Conservation (phyloP, 2,888 invertebrate genomes). For the Brachyopa scutellaris region DNA sequence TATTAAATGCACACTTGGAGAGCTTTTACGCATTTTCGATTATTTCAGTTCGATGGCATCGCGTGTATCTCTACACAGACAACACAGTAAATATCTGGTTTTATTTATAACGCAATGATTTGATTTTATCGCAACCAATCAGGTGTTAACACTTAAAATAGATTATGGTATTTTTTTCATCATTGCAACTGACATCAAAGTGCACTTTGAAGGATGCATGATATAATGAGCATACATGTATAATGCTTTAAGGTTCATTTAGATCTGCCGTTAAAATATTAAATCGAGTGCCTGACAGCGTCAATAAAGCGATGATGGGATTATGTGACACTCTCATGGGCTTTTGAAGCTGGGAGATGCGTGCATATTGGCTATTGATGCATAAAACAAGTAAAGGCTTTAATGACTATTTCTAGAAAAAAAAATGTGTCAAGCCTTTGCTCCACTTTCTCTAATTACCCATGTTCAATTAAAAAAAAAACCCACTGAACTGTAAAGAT, state of each 20-base stretch:
- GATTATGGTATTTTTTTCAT: conserved; percentile 22
- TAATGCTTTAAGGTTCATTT: conserved; percentile 4
- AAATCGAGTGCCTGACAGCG: neutral
- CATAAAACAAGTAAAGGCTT: too few relatives aligned
- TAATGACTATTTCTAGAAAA: too few relatives aligned
- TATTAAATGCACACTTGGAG: neutral
- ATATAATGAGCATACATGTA: neutral
- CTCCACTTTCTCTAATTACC: too few relatives aligned
- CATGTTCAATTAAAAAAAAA: too few relatives aligned
- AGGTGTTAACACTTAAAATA: conserved; percentile 30
- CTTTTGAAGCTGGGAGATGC: too few relatives aligned
- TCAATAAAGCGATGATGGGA: too few relatives aligned
- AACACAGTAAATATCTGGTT: conserved; percentile 15
- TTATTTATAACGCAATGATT: conserved; percentile 33
- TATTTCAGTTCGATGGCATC: neutral
- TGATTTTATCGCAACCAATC: conserved; percentile 45
- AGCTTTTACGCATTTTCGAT: neutral
- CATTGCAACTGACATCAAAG: conserved; percentile 2
- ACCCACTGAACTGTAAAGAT: too few relatives aligned
- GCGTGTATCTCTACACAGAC: conserved; percentile 7
- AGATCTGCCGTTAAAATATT: conserved; percentile 3
- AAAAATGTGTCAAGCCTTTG: too few relatives aligned
- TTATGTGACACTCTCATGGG: too few relatives aligned
- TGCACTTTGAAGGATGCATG: conserved; percentile 29
- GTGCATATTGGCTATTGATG: too few relatives aligned